Evolutionary conservation across 2,888 invertebrate genomes (phyloP).

Genomic region (Troides oblongomaculatus): DNA sequence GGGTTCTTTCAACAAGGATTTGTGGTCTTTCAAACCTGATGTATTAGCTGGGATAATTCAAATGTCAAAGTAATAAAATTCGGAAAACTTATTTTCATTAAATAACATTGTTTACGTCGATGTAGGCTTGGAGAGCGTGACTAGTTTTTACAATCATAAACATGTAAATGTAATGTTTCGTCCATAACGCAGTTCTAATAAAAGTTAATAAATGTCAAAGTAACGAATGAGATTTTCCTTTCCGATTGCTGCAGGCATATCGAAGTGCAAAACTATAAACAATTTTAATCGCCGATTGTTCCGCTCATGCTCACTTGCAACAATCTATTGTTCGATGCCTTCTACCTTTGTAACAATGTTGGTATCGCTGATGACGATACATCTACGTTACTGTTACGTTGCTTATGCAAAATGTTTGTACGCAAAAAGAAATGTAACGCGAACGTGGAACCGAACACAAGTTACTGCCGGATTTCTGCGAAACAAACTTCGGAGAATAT

Average conservation of each 20-base stretch:
- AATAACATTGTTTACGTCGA: no score
- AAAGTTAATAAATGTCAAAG: slow-evolving; percentile 36
- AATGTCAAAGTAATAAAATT: no score
- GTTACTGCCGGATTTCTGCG: slow-evolving; percentile 33
- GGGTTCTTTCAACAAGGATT: no score
- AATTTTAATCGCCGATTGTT: slow-evolving; percentile 74
- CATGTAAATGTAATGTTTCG: slow-evolving; percentile 12
- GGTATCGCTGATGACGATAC: slow-evolving; percentile 24
- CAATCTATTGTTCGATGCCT: slow-evolving; percentile 59
- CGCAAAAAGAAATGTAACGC: slow-evolving; percentile 15
- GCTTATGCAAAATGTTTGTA: slow-evolving; percentile 10
- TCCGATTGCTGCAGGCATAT: slow-evolving; percentile 57
- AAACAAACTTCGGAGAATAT: slow-evolving; percentile 67
- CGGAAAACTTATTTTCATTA: no score
- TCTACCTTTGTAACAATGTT: slow-evolving; percentile 24
- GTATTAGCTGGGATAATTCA: no score
- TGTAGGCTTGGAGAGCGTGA: neutral
- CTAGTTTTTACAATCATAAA: neutral
- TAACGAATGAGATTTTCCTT: slow-evolving; percentile 34
- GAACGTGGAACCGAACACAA: slow-evolving; percentile 17
- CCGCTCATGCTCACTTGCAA: slow-evolving; percentile 58
- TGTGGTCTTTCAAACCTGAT: no score
- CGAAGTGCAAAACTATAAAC: slow-evolving; percentile 66
- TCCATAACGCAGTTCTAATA: slow-evolving; percentile 18
- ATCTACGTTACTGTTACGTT: slow-evolving; percentile 14